These are phyloP conservation scores for Eilema depressum DNA, from an alignment of 2,888 invertebrate species.

Conservation along the genomic window DNA sequence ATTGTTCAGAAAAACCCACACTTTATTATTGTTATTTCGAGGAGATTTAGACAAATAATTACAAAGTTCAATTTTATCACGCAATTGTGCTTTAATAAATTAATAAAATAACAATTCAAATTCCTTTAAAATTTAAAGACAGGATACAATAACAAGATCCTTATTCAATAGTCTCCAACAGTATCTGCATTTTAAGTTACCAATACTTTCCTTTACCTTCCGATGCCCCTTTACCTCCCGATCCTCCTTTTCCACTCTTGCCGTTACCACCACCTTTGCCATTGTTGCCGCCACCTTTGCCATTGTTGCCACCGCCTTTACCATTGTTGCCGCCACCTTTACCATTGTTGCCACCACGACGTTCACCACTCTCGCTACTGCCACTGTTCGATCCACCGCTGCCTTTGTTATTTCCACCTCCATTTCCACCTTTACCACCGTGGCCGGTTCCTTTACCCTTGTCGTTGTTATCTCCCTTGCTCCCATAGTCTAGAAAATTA, in stretches of 20 bases:
- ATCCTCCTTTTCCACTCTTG: conserved; percentile 12
- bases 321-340: not conserved
- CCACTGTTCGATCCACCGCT: not conserved
- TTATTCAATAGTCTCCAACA: not conserved
- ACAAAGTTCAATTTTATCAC: not conserved
- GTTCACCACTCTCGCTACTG: not conserved
- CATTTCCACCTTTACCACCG: not conserved
- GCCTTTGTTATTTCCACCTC: not conserved
- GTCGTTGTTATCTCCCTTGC: not conserved
- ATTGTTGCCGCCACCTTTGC: not conserved
- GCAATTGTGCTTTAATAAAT: not conserved
- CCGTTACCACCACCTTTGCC: not conserved
- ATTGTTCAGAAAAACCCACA: no score
- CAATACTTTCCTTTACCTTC: conserved; percentile 17
- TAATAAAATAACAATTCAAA: not conserved
- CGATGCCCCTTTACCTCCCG: conserved; percentile 10
- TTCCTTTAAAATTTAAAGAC: not conserved
- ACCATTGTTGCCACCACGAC: not conserved
- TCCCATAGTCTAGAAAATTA: not conserved
- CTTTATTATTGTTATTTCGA: not conserved
- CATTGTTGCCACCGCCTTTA: not conserved
- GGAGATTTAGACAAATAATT: not conserved
- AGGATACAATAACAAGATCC: not conserved
- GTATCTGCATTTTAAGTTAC: not conserved
- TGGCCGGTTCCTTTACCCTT: not conserved